phyloP scores from a whole-genome alignment of 2,888 invertebrate species.

The Trachelus troglodyta region DNA sequence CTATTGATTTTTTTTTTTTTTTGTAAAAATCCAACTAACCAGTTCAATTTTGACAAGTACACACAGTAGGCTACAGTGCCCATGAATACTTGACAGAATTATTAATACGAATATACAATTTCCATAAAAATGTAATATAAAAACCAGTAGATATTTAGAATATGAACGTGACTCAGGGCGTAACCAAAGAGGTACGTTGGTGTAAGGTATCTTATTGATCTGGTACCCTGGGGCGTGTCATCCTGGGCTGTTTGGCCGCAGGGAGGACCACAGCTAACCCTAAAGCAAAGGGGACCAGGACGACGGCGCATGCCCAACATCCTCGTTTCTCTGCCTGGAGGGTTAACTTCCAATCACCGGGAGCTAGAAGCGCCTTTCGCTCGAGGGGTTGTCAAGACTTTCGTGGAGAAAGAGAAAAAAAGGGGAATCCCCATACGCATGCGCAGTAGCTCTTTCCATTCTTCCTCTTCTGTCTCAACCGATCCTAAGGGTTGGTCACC shows the following conservation, averaged over 20 bases:
- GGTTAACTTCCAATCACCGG: conserved; percentile 66
- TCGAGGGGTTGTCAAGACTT: conserved; percentile 47
- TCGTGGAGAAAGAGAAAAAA: conserved; percentile 30
- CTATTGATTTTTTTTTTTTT: background rate
- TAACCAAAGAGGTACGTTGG: conserved; percentile 56
- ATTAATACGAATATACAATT: background rate
- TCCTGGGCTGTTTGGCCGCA: conserved; percentile 66
- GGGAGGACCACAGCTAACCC: conserved; percentile 66
- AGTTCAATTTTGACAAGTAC: background rate
- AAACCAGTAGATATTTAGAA: conserved; percentile 19
- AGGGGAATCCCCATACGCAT: conserved; percentile 16
- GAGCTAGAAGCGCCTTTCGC: conserved; percentile 58
- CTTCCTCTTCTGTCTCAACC: background rate
- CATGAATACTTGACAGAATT: background rate
- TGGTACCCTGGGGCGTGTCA: conserved; percentile 67
- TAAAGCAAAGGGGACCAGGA: conserved; percentile 60
- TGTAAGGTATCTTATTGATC: conserved; percentile 66
- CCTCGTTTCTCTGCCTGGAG: conserved; percentile 55
- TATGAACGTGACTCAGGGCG: conserved; percentile 51
- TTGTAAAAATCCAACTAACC: background rate
- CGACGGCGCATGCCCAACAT: conserved; percentile 53
- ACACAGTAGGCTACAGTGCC: background rate
- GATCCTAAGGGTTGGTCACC: background rate
- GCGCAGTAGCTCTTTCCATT: conserved; percentile 8
- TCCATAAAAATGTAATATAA: background rate